phyloP scores from a whole-genome alignment of 2,113 vertebrate genomes.

The Lepidothrix coronata region DNA sequence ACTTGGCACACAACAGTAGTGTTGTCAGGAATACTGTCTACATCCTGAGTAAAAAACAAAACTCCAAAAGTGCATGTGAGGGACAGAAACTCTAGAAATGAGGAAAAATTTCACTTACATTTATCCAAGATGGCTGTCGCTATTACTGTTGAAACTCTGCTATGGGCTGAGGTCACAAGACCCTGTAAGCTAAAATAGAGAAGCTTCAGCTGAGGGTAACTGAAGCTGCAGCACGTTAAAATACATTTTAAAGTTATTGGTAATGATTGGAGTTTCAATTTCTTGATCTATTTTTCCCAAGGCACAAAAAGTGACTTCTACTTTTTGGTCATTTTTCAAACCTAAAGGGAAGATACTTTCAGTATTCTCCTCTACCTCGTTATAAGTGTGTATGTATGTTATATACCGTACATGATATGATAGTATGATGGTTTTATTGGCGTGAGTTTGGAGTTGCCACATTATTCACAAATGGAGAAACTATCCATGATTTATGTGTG shows the following conservation, averaged over 20 bases:
- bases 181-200: conserved; percentile 67
- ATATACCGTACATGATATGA: background rate
- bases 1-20: background rate
- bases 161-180: conserved; percentile 68
- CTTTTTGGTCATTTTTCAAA: conserved; percentile 12
- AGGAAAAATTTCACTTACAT: conserved; percentile 66
- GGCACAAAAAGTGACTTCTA: background rate
- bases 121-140: conserved; percentile 62
- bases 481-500: background rate
- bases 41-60: conserved; percentile 12
- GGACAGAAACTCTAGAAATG: conserved; percentile 66
- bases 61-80: conserved; percentile 46
- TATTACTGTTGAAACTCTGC: conserved; percentile 65
- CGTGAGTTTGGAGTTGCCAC: background rate
- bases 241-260: conserved; percentile 57
- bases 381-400: background rate
- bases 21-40: conserved; percentile 17
- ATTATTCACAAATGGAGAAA: background rate
- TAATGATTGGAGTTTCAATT: conserved; percentile 42
- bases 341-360: background rate
- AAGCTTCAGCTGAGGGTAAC: conserved; percentile 65
- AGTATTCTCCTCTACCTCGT: background rate
- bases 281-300: conserved; percentile 27
- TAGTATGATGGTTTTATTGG: background rate
- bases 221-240: conserved; percentile 64